Base-by-base conservation (phyloP, 2,888 invertebrate species). In the Lycaena phlaeas region DNA sequence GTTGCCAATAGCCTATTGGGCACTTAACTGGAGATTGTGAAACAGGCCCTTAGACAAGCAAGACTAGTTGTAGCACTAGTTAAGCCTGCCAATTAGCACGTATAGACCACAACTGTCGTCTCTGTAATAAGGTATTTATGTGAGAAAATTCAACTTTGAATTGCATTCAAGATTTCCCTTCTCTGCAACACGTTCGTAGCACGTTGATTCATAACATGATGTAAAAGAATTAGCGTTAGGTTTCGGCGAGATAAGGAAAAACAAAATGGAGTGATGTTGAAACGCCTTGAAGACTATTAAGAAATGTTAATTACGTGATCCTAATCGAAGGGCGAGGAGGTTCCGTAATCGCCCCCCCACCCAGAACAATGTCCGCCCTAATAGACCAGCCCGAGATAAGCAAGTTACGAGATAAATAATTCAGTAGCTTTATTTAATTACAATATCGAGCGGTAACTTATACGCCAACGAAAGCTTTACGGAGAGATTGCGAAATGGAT, bases 391-490 rank as follows among this genome's bases (percentile, higher is more conserved):
- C 18, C 34, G 34, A 11, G 34, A 34, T 34, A 34, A 34, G 18
- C 34, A 34, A 34, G 18, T 18, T 22, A 5, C 22, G 22, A 12
- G 41, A 39, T 38, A 38, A 36, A 45, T 41, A 41, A 41, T 45
- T 41, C 27, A 26, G 40, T 22, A 22, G 22, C 31, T 36, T 30
- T 40, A 46, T 44, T 44, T 41, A 44, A 46, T 43, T 41, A 36
- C 28, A 40, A 42, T 40, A 42, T 36, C 15, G 37, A 30, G 30
- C 15, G 30, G 15, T 30, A 31, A 40, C 31, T 30, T 31, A 25
- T 30, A 26, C 26, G 28, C 22, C 14, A 4, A 9, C n/a, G 5
- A 26, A 22, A 7, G 18, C 9, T 22, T 12, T 12, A 18, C 9
- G 34, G 12, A 12, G 3, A 22, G 5, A 5, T 22, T 22, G 17